These are phyloP conservation scores for Pyrochroa serraticornis DNA, from an alignment of 2,888 invertebrate genomes.

Conservation along the genomic window DNA sequence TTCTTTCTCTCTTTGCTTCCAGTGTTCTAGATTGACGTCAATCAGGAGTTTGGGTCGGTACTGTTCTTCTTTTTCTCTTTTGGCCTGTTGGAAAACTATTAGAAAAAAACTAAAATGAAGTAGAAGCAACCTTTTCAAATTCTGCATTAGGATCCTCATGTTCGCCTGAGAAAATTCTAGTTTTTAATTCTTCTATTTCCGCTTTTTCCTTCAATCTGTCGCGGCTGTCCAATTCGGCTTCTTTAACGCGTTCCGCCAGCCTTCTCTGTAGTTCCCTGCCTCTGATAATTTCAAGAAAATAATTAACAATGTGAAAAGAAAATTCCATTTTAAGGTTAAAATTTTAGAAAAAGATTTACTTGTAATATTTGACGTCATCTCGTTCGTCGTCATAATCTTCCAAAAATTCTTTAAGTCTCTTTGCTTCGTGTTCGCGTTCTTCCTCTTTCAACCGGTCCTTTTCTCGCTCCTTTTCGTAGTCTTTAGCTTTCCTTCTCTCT, in stretches of 20 bases:
- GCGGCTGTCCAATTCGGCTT: slow-evolving; percentile 88
- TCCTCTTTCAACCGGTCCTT: slow-evolving; percentile 84
- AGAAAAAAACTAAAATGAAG: not conserved
- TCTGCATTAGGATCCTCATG: slow-evolving; percentile 68
- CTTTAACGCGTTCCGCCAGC: slow-evolving; percentile 90
- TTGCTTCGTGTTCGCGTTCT: slow-evolving; percentile 89
- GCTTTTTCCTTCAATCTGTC: slow-evolving; percentile 89
- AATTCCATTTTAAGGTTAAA: no score
- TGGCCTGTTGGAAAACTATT: slow-evolving; percentile 57
- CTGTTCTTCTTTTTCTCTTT: slow-evolving; percentile 79
- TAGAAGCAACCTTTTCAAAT: slow-evolving; percentile 65
- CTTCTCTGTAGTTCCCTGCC: slow-evolving; percentile 89
- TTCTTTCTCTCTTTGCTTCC: slow-evolving; percentile 67
- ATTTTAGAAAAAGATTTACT: slow-evolving; percentile 64
- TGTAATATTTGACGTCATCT: slow-evolving; percentile 97
- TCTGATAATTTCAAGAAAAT: slow-evolving; percentile 52
- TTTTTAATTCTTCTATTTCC: slow-evolving; percentile 84
- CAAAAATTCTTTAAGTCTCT: slow-evolving; percentile 93
- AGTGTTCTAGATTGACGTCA: slow-evolving; percentile 68
- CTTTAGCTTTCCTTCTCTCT: slow-evolving; percentile 88
- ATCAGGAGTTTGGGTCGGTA: slow-evolving; percentile 85
- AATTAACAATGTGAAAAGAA: not conserved
- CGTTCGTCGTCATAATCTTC: slow-evolving; percentile 99
- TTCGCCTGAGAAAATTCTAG: slow-evolving; percentile 74
- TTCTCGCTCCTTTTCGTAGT: slow-evolving; percentile 87